These are phyloP conservation scores for Encarsia formosa DNA, from an alignment of 2,888 invertebrate genomes.

Conservation along the genomic window DNA sequence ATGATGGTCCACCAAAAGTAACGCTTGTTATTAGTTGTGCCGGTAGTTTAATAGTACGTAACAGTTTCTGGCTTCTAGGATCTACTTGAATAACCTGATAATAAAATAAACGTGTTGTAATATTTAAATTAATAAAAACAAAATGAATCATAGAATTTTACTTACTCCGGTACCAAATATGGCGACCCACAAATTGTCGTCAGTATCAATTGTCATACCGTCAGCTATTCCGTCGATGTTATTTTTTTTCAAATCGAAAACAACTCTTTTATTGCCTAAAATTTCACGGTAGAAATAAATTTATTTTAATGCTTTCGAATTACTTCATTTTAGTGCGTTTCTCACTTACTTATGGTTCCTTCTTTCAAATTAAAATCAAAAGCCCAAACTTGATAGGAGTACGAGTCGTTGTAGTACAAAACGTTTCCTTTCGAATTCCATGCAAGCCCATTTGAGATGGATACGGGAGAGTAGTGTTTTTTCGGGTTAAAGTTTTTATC, in stretches of 20 bases:
- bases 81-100: slow-evolving; percentile 61
- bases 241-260: slow-evolving; percentile 59
- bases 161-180: too few relatives aligned
- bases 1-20: slow-evolving; percentile 64
- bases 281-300: slow-evolving; percentile 19
- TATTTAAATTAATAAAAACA: neutral
- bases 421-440: slow-evolving; percentile 68
- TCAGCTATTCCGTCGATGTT: slow-evolving; percentile 62
- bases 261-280: slow-evolving; percentile 57
- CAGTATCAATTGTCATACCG: slow-evolving; percentile 76
- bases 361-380: slow-evolving; percentile 63
- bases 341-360: slow-evolving; percentile 63
- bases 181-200: slow-evolving; percentile 76
- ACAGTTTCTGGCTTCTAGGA: slow-evolving; percentile 55
- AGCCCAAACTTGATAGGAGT: slow-evolving; percentile 62
- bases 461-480: slow-evolving; percentile 52
- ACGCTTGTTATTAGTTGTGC: slow-evolving; percentile 64
- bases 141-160: too few relatives aligned
- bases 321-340: too few relatives aligned
- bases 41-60: slow-evolving; percentile 59
- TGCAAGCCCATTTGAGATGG: slow-evolving; percentile 74
- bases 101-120: neutral
- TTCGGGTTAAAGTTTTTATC: slow-evolving; percentile 37
- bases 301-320: too few relatives aligned
- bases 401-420: slow-evolving; percentile 77